Conservation (phyloP, 2,113 vertebrate species). For the Noturus placidus region DNA sequence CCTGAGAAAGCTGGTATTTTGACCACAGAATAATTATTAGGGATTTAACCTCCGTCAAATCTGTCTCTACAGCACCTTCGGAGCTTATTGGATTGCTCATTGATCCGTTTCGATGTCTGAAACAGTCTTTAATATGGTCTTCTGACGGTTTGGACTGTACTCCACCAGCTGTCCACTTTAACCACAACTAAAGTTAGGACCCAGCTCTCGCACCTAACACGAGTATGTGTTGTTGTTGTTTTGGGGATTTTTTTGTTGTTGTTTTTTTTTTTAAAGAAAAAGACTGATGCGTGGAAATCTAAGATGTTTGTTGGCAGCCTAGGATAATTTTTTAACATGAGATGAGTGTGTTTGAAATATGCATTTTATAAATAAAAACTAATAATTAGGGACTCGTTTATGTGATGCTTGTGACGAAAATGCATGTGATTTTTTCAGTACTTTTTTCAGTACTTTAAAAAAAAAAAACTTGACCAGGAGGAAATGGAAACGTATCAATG, state of each 20-base stretch:
- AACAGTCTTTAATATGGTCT: neutral
- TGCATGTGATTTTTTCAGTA: neutral
- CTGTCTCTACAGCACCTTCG: neutral
- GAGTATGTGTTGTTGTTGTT: neutral
- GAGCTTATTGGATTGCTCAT: conserved; percentile 21
- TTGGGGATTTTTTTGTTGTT: too few species aligned
- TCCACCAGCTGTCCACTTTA: conserved; percentile 21
- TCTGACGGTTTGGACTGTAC: neutral
- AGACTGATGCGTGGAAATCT: neutral
- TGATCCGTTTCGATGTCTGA: conserved; percentile 17
- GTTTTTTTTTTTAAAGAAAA: too few species aligned
- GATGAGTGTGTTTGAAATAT: neutral
- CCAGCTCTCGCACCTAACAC: neutral
- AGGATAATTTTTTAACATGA: neutral
- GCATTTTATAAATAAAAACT: neutral
- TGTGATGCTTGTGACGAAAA: neutral
- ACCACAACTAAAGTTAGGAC: neutral
- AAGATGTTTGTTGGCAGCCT: neutral
- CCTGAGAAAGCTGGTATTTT: neutral
- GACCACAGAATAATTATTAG: neutral
- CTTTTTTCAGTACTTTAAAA: too few species aligned
- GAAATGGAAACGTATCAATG: neutral
- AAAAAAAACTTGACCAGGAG: neutral
- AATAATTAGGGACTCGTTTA: neutral
- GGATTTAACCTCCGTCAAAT: neutral